Base-by-base conservation (phyloP, 2,113 vertebrate species). In the Aythya baeri region DNA sequence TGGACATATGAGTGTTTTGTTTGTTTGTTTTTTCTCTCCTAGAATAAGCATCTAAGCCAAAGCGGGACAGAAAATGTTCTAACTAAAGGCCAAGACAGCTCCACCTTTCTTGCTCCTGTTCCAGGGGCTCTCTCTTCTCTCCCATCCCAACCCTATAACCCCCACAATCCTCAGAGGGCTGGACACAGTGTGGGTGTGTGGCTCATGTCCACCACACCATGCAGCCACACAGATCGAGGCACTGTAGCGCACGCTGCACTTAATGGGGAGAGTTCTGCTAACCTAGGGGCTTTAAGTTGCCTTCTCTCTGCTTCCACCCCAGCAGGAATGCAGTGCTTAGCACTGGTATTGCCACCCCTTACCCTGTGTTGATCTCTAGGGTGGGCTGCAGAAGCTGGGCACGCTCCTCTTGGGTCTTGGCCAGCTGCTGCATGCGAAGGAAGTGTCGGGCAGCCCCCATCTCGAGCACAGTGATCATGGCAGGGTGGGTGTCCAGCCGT, bases 401-500 rank as follows among this genome's bases (percentile, higher is more conserved):
- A 6, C 99, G 98, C 88, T 99, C 99, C 96, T 99, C 99, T 3
- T 98, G 96, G 34, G 97, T 99, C 95, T 98, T 98, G 70, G 99
- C 99, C 91, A 99, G 96, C 97, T 99, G 99, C 97, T 99, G 99
- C 91, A 99, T 99, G 94, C 99, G 99, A 61, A 99, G 98, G 92
- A 99, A 99, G 97, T 99, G 99, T 16, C 99, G 98, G 6, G 99
- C 99, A 0, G 99, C 99, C 2, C 99, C 99, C 99, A 99, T 99
- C 97, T 99, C 99, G 14, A 99, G 98, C 96, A 99, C 99, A 0
- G 99, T 99, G 97, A 99, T 98, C 99, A 99, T 99, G 72, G 99
- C 99, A 0, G 99, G 99, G 97, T 99, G 99, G 1, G 98, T 99
- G 97, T 99, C 99, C 95, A 99, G 97, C 8, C 99, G 98, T 1